Evolutionary conservation across 2,888 invertebrate species (phyloP), one percentile per base, ranked within the genome.

Genomic region (Tinea semifulvella): DNA sequence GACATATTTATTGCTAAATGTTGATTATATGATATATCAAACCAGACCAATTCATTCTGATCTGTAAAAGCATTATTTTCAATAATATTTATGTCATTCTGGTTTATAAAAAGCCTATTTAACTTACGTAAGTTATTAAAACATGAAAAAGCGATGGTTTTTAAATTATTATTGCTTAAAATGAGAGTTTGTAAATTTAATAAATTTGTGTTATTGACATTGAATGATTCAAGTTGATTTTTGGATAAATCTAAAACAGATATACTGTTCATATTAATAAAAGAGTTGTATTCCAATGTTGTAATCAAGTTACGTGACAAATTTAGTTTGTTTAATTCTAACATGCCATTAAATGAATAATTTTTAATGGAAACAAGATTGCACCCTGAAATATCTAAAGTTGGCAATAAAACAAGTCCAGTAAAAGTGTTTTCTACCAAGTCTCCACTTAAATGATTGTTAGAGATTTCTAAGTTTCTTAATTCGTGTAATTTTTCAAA

Each of bases 21-120:
- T 27, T 46, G 16, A 50, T 75, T 75, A 49, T 53, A 63, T 0
- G 75, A 71, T 7, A 74, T 42, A 56, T 72, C 70, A 40, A 75
- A 56, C 43, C 47, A 26, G 1, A 48, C 46, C 25, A 75, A 56
- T 43, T 60, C 48, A 17, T 44, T 50, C 38, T 61, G 56, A 48
- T 53, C 54, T 1, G 7, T 20, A 47, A 74, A 68, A 5, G 56
- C 50, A 11, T 56, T 35, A 10, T 53, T 35, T 5, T 56, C 25
- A 10, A 71, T 50, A 43, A 25, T 43, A 44, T 53, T 40, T 25
- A 72, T 54, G 2, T 46, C 35, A 50, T 73, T 73, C 44, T 60
- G 10, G 2, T 68, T 61, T 3, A 72, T 44, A 25, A 47, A 51
- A 2, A 75, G 42, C 8, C 50, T 56, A 7, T 45, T 51, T 20